phyloP scores from a whole-genome alignment of 1,140 invertebrate species.

The Tribolium madens region DNA sequence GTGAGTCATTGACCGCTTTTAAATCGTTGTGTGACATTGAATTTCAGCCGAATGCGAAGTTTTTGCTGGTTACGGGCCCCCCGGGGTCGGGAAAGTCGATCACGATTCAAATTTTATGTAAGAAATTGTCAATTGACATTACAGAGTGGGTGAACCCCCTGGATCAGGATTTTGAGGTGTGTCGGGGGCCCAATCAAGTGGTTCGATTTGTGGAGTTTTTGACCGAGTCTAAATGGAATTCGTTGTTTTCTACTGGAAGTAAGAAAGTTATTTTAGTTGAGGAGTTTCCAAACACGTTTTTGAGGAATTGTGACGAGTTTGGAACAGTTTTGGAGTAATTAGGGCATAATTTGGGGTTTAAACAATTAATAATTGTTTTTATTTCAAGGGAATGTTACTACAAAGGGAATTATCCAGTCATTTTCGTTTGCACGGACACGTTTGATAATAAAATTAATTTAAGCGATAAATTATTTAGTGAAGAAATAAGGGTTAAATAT shows the following conservation, averaged over 20 bases:
- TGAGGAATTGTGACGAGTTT: constrained; percentile 73
- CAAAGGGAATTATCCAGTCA: constrained; percentile 75
- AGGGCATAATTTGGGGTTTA: constrained; percentile 6
- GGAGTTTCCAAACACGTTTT: constrained; percentile 80
- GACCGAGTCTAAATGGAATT: constrained; percentile 76
- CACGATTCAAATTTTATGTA: constrained; percentile 72
- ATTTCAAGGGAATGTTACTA: constrained; percentile 72
- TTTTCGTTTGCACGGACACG: constrained; percentile 79
- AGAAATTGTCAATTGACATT: constrained; percentile 70
- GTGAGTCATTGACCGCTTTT: constrained; percentile 36
- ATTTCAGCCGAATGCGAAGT: constrained; percentile 64
- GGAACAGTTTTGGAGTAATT: constrained; percentile 74
- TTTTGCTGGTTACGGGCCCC: constrained; percentile 77
- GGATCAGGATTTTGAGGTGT: constrained; percentile 68
- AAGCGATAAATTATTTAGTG: constrained; percentile 73
- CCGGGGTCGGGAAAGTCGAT: constrained; percentile 80
- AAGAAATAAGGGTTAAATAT: constrained; percentile 71
- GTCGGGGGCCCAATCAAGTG: constrained; percentile 70
- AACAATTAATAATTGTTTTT: constrained; percentile 47
- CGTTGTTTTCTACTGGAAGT: constrained; percentile 68
- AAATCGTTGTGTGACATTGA: constrained; percentile 2
- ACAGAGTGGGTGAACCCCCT: constrained; percentile 81
- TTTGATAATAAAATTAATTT: constrained; percentile 72
- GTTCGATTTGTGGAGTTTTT: constrained; percentile 77
- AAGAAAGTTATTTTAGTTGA: constrained; percentile 76